phyloP scores from a whole-genome alignment of 2,888 invertebrate genomes.

The Eupithecia dodoneata region DNA sequence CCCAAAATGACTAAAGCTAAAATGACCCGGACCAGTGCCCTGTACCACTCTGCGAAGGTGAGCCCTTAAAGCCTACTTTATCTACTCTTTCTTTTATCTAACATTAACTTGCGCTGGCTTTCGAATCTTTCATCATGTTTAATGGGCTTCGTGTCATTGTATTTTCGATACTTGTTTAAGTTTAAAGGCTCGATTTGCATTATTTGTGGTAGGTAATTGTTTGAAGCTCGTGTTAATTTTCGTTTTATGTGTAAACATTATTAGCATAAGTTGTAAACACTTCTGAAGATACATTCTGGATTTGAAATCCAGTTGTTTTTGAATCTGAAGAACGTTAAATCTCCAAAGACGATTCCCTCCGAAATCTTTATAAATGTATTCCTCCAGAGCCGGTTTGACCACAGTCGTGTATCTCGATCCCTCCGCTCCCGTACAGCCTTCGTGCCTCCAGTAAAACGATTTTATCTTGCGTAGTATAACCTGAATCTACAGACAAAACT shows the following conservation, averaged over 20 bases:
- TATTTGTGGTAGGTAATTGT: not conserved
- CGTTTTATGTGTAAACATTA: not conserved
- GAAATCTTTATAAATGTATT: slow-evolving; percentile 56
- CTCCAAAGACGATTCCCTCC: slow-evolving; percentile 43
- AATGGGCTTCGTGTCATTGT: not conserved
- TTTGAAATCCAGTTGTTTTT: slow-evolving; percentile 5
- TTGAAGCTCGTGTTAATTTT: not conserved
- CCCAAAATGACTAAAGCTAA: slow-evolving; percentile 85
- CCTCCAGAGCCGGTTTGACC: slow-evolving; percentile 63
- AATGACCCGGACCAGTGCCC: slow-evolving; percentile 84
- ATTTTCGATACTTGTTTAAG: not conserved
- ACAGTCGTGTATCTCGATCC: slow-evolving; percentile 70
- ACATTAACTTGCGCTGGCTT: slow-evolving; percentile 40
- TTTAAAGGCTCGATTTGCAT: not conserved
- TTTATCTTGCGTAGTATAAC: slow-evolving; percentile 53
- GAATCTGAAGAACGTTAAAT: slow-evolving; percentile 28
- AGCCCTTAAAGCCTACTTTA: slow-evolving; percentile 55
- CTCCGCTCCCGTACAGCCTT: slow-evolving; percentile 63
- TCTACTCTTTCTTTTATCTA: slow-evolving; percentile 39
- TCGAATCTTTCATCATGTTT: slow-evolving; percentile 1
- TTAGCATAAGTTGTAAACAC: not conserved
- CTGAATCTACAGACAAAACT: slow-evolving; percentile 31
- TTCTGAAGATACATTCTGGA: not conserved
- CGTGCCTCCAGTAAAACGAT: slow-evolving; percentile 66
- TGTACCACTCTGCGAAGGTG: slow-evolving; percentile 91